phyloP scores from a whole-genome alignment of 2,113 vertebrate genomes.

The Micronycteris hirsuta region DNA sequence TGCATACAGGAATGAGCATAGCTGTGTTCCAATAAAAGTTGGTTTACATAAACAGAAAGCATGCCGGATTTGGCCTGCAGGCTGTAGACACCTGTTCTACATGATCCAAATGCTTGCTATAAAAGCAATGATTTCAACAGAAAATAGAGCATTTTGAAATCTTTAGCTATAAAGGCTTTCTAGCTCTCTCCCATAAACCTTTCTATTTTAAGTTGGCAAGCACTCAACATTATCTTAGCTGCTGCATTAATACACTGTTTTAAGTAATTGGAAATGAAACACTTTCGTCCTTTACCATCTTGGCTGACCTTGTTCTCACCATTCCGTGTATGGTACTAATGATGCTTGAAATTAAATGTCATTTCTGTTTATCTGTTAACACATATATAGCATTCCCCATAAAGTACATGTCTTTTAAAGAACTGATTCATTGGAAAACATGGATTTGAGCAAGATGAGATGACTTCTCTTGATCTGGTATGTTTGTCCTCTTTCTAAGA shows the following conservation, averaged over 20 bases:
- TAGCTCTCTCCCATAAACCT: background rate
- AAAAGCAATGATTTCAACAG: background rate
- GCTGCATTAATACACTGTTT: conserved; percentile 20
- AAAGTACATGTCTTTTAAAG: conserved; percentile 21
- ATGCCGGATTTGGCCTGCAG: background rate
- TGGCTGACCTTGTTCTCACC: conserved; percentile 56
- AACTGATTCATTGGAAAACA: conserved; percentile 22
- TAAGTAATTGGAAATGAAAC: conserved; percentile 59
- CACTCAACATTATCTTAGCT: background rate
- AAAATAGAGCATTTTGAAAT: background rate
- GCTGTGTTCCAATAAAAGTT: background rate
- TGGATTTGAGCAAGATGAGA: background rate
- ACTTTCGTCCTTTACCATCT: conserved; percentile 55
- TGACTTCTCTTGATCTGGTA: background rate
- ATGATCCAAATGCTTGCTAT: background rate
- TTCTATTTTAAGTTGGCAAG: conserved; percentile 20
- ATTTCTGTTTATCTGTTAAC: conserved; percentile 70
- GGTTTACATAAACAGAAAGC: background rate
- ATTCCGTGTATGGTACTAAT: conserved; percentile 56
- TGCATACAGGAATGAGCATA: background rate
- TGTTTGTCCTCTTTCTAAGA: background rate
- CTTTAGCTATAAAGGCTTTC: background rate
- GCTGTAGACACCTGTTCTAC: background rate
- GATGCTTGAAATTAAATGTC: conserved; percentile 75
- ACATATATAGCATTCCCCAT: conserved; percentile 5